Evolutionary conservation across 2,888 invertebrate genomes (phyloP).

Genomic region (Monochamus alternatus): DNA sequence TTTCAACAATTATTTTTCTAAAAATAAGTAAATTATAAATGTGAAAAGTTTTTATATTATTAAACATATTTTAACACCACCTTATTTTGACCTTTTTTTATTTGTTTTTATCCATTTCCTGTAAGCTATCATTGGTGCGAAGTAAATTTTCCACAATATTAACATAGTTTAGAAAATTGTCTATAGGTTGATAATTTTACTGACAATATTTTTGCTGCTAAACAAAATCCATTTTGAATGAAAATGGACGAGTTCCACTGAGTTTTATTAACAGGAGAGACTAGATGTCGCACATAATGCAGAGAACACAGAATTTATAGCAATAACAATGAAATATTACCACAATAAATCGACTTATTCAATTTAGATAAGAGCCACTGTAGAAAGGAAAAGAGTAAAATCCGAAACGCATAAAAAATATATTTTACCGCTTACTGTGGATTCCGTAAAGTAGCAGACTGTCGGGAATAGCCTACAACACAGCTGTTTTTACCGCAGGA

Average conservation of each 20-base stretch:
- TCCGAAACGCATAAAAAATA: slow-evolving; percentile 35
- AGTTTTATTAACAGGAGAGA: slow-evolving; percentile 11
- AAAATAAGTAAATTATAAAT: too few relatives aligned
- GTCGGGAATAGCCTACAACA: slow-evolving; percentile 46
- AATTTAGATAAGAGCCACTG: slow-evolving; percentile 33
- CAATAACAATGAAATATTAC: slow-evolving; percentile 23
- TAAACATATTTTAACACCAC: too few relatives aligned
- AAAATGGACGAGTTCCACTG: not conserved
- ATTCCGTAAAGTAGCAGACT: slow-evolving; percentile 34
- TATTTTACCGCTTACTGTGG: slow-evolving; percentile 36
- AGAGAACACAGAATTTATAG: not conserved
- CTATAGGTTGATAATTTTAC: too few relatives aligned
- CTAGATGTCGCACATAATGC: slow-evolving; percentile 1
- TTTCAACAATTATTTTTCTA: too few relatives aligned
- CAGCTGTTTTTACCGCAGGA: slow-evolving; percentile 52
- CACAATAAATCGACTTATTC: slow-evolving; percentile 28
- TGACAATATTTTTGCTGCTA: too few relatives aligned
- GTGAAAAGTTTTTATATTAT: too few relatives aligned
- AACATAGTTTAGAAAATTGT: too few relatives aligned
- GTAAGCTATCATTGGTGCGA: too few relatives aligned
- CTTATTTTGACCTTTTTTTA: too few relatives aligned
- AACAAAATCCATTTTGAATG: not conserved
- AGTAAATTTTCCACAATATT: too few relatives aligned
- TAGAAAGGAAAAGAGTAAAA: slow-evolving; percentile 31
- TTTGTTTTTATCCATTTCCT: too few relatives aligned